Base-by-base conservation (phyloP, 2,888 invertebrate species). In the Drosophila robusta region DNA sequence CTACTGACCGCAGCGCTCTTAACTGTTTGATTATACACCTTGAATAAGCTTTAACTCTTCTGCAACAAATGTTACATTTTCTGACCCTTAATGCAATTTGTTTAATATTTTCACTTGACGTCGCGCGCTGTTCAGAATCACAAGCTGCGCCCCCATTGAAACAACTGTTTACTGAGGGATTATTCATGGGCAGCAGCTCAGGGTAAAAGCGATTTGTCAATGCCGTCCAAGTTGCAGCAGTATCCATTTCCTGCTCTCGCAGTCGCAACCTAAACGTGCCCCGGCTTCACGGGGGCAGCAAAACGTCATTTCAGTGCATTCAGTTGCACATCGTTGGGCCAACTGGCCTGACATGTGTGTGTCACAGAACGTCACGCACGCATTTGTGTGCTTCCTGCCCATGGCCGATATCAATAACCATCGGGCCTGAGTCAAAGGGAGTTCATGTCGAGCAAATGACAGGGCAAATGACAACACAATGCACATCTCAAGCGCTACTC, bases 341-440 rank as follows among this genome's bases (percentile, higher is more conserved):
- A 66, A 22, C 32, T 38, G 45, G 29, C 12, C 11, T 71, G 88
- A 79, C 83, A 78, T 63, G 62, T 52, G 57, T 66, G 69, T 60
- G 81, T 66, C 69, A 67, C 63, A 42, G 55, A 52, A 50, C 52
- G 52, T 56, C 54, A 50, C 41, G 70, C 67, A 75, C 69, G 75
- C 72, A 75, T 66, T 75, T 67, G 61, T 72, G 68, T 76, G 2
- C 18, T 88, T 83, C 71, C 73, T 68, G 73, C 58, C 85, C 66
- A 66, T 57, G 72, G 47, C 52, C 46, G 50, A 67, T 80, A 88
- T 88, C 86, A 83, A 86, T 86, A 86, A 74, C 86, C 88, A 83
- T 71, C 34, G 34, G 9, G 34, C 12, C 41, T 39, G 34, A 49
- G 50, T 29, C 12, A 45, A 9, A 46, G 24, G 14, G 36, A 39